These are phyloP conservation scores for Prietella phreatophila DNA, from an alignment of 2,113 vertebrate species.

Conservation along the genomic window DNA sequence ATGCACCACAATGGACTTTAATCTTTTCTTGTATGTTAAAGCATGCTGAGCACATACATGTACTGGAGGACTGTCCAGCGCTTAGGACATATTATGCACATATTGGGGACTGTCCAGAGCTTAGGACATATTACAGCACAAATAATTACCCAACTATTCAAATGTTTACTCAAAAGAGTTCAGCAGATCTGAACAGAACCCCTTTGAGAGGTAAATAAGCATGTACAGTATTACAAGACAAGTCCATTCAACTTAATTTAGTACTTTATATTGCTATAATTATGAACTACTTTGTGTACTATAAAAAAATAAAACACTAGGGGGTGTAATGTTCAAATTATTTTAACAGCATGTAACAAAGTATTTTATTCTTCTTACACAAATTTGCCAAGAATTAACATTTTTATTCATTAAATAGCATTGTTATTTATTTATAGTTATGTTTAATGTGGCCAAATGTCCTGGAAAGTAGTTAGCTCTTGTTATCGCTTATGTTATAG, in stretches of 20 bases:
- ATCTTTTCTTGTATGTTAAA: slow-evolving; percentile 9
- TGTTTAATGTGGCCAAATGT: neutral
- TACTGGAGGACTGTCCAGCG: too few relatives aligned
- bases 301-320: neutral
- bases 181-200: neutral
- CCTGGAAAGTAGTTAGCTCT: neutral
- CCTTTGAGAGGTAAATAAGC: neutral
- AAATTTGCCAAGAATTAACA: neutral
- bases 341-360: neutral
- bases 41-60: neutral
- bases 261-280: neutral
- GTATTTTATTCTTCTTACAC: neutral
- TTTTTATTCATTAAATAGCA: neutral
- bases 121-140: neutral
- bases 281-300: neutral
- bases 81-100: too few relatives aligned
- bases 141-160: neutral
- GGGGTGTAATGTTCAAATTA: neutral
- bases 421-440: neutral
- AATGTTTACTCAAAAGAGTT: neutral
- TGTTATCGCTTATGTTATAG: neutral
- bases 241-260: neutral
- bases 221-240: neutral
- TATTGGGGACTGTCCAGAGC: neutral
- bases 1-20: neutral